These are phyloP conservation scores for Megalurothrips usitatus DNA, from an alignment of 2,888 invertebrate genomes.

Conservation along the genomic window DNA sequence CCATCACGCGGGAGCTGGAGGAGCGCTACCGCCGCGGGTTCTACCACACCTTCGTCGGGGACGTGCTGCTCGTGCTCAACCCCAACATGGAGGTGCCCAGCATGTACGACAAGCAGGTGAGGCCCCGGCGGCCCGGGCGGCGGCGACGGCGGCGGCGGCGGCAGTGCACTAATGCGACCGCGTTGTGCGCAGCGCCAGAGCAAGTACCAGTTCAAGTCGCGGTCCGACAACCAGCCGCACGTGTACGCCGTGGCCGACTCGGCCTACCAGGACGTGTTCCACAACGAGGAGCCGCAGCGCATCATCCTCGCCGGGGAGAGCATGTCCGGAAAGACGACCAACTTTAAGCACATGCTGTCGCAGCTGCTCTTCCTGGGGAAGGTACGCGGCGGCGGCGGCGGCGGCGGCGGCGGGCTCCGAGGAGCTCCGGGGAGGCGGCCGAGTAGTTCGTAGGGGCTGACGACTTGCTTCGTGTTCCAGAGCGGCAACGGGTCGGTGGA, in stretches of 20 bases:
- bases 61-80: conserved; percentile 71
- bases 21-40: conserved; percentile 62
- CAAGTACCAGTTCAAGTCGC: conserved; percentile 76
- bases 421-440: neutral
- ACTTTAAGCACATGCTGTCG: conserved; percentile 69
- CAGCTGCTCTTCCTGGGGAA: conserved; percentile 79
- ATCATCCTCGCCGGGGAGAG: conserved; percentile 86
- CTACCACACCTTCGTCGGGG: conserved; percentile 75
- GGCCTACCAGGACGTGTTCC: conserved; percentile 85
- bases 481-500: conserved; percentile 59
- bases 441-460: conserved; percentile 6
- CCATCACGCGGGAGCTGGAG: conserved; percentile 63
- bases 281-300: conserved; percentile 80
- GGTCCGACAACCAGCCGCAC: conserved; percentile 86
- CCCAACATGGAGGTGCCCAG: conserved; percentile 65
- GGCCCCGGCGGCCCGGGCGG: conserved; percentile 39
- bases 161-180: no score
- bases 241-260: conserved; percentile 85
- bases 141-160: no score
- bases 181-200: conserved; percentile 59
- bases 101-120: conserved; percentile 68
- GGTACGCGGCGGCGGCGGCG: conserved; percentile 45
- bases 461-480: conserved; percentile 40
- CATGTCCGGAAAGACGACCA: conserved; percentile 86
- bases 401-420: no score